Evolutionary conservation across 2,797 vertebrate genomes (phyloP).

Genomic region (Mergus octosetaceus): DNA sequence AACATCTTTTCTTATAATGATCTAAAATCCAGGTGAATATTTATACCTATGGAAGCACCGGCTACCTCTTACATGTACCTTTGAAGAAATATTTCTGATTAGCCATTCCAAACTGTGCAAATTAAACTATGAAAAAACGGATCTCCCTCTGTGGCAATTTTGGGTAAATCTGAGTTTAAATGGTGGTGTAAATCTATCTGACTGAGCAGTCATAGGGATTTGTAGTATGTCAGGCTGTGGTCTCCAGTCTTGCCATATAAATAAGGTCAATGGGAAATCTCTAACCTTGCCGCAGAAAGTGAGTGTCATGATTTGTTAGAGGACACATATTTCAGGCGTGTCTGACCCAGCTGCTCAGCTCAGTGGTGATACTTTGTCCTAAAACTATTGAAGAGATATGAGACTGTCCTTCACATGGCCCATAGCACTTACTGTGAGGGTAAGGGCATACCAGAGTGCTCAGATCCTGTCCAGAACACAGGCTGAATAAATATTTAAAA

Average conservation of each 20-base stretch:
- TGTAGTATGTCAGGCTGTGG: neutral
- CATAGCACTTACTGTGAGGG: neutral
- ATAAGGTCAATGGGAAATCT: neutral
- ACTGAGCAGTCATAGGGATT: neutral
- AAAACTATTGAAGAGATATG: fast-evolving
- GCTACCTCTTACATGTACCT: neutral
- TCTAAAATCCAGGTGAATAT: neutral
- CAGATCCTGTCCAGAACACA: neutral
- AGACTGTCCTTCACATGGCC: neutral
- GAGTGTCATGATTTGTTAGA: neutral
- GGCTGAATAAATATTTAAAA: neutral
- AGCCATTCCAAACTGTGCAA: conserved; percentile 3
- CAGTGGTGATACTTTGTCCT: neutral
- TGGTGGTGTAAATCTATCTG: neutral
- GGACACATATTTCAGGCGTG: neutral
- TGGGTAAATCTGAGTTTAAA: neutral
- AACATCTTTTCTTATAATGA: conserved; percentile 30
- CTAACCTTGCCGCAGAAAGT: neutral
- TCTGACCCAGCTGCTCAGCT: neutral
- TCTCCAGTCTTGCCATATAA: neutral
- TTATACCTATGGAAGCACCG: neutral
- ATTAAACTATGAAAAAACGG: neutral
- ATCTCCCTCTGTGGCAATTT: neutral
- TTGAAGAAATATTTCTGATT: conserved; percentile 29
- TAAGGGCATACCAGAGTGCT: neutral